These are phyloP conservation scores for Trematomus loennbergii DNA, from an alignment of 2,113 vertebrate species.

Conservation along the genomic window DNA sequence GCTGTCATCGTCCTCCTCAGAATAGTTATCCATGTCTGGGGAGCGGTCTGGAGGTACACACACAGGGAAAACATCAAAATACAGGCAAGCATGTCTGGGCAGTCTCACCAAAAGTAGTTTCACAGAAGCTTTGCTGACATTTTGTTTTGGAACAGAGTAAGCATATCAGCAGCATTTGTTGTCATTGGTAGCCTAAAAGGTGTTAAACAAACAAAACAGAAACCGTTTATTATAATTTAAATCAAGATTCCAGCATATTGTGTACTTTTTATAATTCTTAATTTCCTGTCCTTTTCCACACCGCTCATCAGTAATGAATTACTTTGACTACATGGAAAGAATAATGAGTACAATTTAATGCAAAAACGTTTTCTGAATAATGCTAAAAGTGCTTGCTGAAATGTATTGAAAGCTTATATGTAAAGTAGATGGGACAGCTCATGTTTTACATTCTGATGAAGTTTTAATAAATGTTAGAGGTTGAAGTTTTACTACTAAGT, in stretches of 20 bases:
- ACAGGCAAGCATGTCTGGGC: not conserved
- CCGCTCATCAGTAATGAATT: conserved; percentile 4
- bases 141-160: not conserved
- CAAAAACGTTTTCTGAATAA: conserved; percentile 25
- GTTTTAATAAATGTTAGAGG: conserved; percentile 25
- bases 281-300: conserved; percentile 4
- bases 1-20: conserved; percentile 87
- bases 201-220: not conserved
- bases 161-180: not conserved
- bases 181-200: not conserved
- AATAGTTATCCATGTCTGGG: conserved; percentile 87
- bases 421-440: conserved; percentile 6
- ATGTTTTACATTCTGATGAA: conserved; percentile 9
- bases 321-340: conserved; percentile 19
- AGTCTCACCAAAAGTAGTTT: too few relatives aligned
- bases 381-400: conserved; percentile 19
- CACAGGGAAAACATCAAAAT: conserved; percentile 13
- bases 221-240: not conserved
- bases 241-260: not conserved
- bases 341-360: conserved; percentile 33
- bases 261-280: not conserved
- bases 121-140: not conserved
- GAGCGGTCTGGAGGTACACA: conserved; percentile 80
- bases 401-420: conserved; percentile 28
- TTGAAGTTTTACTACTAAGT: not conserved